Evolutionary conservation across 2,113 vertebrate genomes (phyloP).

Genomic region (Etia nguti): DNA sequence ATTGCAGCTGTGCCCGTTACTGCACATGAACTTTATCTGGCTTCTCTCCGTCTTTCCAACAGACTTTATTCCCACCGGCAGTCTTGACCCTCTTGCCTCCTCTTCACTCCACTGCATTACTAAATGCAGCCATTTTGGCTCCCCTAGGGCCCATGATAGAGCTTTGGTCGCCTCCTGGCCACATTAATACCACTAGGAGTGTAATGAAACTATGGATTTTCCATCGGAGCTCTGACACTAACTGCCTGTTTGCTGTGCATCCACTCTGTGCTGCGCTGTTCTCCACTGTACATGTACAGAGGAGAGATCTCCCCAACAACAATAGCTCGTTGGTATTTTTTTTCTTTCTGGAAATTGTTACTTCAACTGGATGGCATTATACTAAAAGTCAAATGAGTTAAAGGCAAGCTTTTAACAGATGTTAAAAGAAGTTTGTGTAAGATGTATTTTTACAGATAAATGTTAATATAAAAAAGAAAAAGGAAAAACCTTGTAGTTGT

Average conservation of each 20-base stretch:
- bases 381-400: neutral
- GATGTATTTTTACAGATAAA: neutral
- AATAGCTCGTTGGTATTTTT: neutral
- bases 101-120: constrained; percentile 58
- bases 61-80: constrained; percentile 51
- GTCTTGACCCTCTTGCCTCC: constrained; percentile 64
- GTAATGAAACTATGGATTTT: constrained; percentile 79
- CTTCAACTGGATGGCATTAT: constrained; percentile 5
- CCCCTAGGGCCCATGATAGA: constrained; percentile 61
- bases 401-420: neutral
- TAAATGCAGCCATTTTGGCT: constrained; percentile 69
- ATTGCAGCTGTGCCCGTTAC: neutral
- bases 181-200: constrained; percentile 63
- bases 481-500: neutral
- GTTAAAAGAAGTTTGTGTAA: neutral
- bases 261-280: constrained; percentile 36
- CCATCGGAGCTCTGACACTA: constrained; percentile 61
- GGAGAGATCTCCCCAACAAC: neutral
- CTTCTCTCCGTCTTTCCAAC: constrained; percentile 21
- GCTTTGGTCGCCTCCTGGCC: constrained; percentile 49
- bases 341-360: neutral
- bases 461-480: neutral
- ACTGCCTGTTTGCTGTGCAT: constrained; percentile 61
- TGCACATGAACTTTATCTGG: constrained; percentile 42
- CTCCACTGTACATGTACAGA: neutral